Evolutionary conservation across 1,140 invertebrate genomes (phyloP), one percentile per base, ranked within the genome.

Genomic region (Nephila pilipes): DNA sequence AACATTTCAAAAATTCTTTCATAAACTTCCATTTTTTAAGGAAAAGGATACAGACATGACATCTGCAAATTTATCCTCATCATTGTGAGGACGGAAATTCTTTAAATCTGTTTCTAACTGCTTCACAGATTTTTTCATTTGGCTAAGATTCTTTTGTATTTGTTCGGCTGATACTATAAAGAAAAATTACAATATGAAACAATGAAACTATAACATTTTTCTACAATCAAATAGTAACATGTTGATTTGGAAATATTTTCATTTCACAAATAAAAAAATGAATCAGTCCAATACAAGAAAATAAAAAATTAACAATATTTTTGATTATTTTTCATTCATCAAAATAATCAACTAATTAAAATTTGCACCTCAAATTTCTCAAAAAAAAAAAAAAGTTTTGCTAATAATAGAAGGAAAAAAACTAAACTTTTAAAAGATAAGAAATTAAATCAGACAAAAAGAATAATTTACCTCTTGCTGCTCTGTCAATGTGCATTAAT

Each of bases 81-180:
- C 96, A 90, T 96, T 96, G 95, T 98, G 97, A 36, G 97, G 97
- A 95, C 97, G 97, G 63, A 97, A 97, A 95, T 98, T 99, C 93
- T 97, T 97, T 38, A 99, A 95, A 96, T 99, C 98, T 10, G 97
- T 97, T 95, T 99, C 98, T 57, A 99, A 95, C 95, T 98, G 97
- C 93, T 97, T 97, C 3, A 99, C 97, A 94, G 97, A 98, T 36
- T 96, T 96, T 93, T 98, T 98, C 98, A 99, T 99, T 95, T 97
- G 97, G 90, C 97, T 96, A 83, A 99, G 96, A 1, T 97, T 97
- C 95, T 98, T 98, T 94, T 98, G 97, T 83, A 99, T 97, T 87
- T 97, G 97, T 94, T 99, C 98, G 94, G 98, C 96, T 0, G 98
- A 99, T 0, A 99, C 98, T 79, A 97, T 22, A 79, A 88, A 58